Percentiles rank a stretch among this genome's conserved stretches.
phyloP scores from a whole-genome alignment of 2,797 vertebrate species.

The Argentina silus region DNA sequence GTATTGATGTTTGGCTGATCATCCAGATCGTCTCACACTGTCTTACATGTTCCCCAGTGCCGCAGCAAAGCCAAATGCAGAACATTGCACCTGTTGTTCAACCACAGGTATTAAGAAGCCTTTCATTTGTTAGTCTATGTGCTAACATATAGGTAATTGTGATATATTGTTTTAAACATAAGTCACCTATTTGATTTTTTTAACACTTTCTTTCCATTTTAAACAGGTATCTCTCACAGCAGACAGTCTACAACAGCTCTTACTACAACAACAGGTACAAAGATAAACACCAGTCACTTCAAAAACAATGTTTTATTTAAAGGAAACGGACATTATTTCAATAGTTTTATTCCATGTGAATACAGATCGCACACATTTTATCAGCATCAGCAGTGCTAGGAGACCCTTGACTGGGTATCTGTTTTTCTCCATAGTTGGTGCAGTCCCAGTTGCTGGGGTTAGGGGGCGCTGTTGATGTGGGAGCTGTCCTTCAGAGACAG shows the following conservation, averaged over 20 bases:
- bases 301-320: too few relatives aligned
- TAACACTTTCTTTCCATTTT: constrained; percentile 3
- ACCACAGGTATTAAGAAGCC: constrained; percentile 59
- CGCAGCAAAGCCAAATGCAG: constrained; percentile 50
- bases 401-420: background rate
- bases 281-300: background rate
- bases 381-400: background rate
- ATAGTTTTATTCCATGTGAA: background rate
- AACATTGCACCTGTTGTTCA: constrained; percentile 45
- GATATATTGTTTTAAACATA: background rate
- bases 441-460: constrained; percentile 63
- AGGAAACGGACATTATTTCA: background rate
- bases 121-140: background rate
- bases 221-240: constrained; percentile 56
- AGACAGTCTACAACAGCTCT: constrained; percentile 69
- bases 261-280: constrained; percentile 73
- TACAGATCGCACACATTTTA: background rate
- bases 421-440: constrained; percentile 49
- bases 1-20: background rate
- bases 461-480: constrained; percentile 50
- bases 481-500: constrained; percentile 45
- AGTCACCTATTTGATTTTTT: background rate
- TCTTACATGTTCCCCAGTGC: constrained; percentile 41
- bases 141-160: background rate
- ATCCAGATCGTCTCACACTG: background rate